Evolutionary conservation across 2,113 vertebrate genomes (phyloP).

Genomic region (Indicator indicator): DNA sequence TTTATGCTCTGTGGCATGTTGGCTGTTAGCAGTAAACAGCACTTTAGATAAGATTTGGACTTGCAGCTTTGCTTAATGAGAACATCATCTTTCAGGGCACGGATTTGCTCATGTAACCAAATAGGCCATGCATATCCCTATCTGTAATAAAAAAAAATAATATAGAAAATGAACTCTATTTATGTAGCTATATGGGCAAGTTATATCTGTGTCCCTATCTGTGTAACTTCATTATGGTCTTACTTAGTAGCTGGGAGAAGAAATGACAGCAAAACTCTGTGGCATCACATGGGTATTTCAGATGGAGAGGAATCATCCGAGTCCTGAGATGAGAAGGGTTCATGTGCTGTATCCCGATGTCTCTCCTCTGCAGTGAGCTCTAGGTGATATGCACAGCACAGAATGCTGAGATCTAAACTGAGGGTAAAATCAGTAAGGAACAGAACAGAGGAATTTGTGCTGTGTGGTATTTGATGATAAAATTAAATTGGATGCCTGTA

Average conservation of each 20-base stretch:
- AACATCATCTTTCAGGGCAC: slow-evolving; percentile 58
- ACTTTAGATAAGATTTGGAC: slow-evolving; percentile 45
- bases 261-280: not conserved
- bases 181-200: slow-evolving; percentile 25
- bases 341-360: rapidly evolving
- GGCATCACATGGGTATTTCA: not conserved
- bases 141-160: slow-evolving; percentile 59
- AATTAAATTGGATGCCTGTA: not conserved
- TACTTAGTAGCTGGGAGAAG: not conserved
- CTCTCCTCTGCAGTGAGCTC: not conserved
- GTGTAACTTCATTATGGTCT: slow-evolving; percentile 11
- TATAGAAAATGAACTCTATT: slow-evolving; percentile 29
- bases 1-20: not conserved
- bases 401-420: not conserved
- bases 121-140: slow-evolving; percentile 18
- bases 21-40: slow-evolving; percentile 50
- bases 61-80: slow-evolving; percentile 54
- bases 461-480: not conserved
- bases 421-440: not conserved
- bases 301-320: not conserved
- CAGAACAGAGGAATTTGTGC: not conserved
- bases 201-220: not conserved
- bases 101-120: slow-evolving; percentile 44
- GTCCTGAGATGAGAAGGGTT: not conserved
- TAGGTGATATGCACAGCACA: not conserved